Base-by-base conservation (phyloP, 2,113 vertebrate genomes). In the Paralichthys olivaceus region DNA sequence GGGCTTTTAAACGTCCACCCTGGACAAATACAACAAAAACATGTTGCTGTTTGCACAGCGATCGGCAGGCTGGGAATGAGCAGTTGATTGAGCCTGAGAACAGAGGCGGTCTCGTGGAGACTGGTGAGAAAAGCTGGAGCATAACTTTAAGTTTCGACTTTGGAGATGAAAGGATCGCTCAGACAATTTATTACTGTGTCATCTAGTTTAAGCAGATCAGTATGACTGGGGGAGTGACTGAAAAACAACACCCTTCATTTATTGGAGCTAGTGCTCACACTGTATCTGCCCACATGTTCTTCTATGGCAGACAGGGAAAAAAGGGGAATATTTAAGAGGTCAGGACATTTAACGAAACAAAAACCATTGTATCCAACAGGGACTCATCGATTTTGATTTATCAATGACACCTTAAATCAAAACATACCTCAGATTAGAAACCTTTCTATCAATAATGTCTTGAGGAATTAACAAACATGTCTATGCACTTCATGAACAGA, bases 1-100 rank as follows among this genome's bases (percentile, higher is more conserved):
- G 15, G 40, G 51, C 58, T 77, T 28, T 45, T 61, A n/a, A 47
- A 32, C 49, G 40, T 55, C 58, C 55, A 54, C 55, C 57, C 65
- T 83, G 53, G 23, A 65, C 84, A 89, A 90, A 92, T 68, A 85
- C 82, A 87, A 90, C 81, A 51, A 26, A 79, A 77, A 81, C 49
- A 84, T 83, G 72, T 59, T 55, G n/a, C 37, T 89, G 79, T 83
- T 87, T 87, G 75, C 69, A 68, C 79, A 63, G 72, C 2, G 54
- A 32, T 34, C 32, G 2, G 32, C 8, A 34, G 32, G 32, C 32
- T 34, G 32, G 32, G 32, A 34, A 34, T 34, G 32, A 34, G 32
- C 32, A 34, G 32, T 8, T 34, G 32, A 34, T 34, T 34, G 32
- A 34, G 32, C 61, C 69, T 73, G 45, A 80, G 69, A 75, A 69